phyloP scores from a whole-genome alignment of 2,113 vertebrate genomes.

The Halcyon malimbica region DNA sequence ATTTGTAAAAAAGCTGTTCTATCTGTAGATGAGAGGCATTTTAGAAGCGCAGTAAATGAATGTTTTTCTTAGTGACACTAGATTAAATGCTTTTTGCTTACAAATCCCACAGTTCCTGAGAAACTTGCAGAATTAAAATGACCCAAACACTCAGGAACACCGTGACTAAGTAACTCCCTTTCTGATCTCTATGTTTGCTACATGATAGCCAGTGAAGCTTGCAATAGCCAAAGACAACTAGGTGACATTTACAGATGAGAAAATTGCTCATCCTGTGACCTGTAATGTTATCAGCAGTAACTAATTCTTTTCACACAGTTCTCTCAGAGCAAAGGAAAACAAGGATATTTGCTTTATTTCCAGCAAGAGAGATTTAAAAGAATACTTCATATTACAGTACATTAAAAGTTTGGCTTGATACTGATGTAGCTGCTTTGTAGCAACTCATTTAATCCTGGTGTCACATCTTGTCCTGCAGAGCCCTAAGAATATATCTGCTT shows the following conservation, averaged over 20 bases:
- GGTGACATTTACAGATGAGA: not conserved
- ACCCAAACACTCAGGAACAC: not conserved
- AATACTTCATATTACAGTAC: not conserved
- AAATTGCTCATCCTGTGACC: not conserved
- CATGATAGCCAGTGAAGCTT: not conserved
- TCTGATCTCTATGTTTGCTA: not conserved
- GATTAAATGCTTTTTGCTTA: conserved; percentile 1
- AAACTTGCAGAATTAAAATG: not conserved
- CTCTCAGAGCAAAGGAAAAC: not conserved
- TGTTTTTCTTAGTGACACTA: not conserved
- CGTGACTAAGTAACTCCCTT: not conserved
- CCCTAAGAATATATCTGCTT: not conserved
- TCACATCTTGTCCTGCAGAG: not conserved
- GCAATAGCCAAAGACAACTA: not conserved
- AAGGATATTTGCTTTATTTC: not conserved
- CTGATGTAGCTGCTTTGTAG: not conserved
- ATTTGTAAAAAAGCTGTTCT: not conserved
- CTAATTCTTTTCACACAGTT: not conserved
- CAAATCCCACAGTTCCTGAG: not conserved
- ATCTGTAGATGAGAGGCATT: not conserved
- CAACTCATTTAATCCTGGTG: not conserved
- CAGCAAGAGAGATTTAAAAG: not conserved
- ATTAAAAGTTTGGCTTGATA: not conserved
- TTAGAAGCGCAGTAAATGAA: not conserved
- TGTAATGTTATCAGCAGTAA: not conserved